Evolutionary conservation across 2,113 vertebrate species (phyloP).

Genomic region (Calidris pygmaea): DNA sequence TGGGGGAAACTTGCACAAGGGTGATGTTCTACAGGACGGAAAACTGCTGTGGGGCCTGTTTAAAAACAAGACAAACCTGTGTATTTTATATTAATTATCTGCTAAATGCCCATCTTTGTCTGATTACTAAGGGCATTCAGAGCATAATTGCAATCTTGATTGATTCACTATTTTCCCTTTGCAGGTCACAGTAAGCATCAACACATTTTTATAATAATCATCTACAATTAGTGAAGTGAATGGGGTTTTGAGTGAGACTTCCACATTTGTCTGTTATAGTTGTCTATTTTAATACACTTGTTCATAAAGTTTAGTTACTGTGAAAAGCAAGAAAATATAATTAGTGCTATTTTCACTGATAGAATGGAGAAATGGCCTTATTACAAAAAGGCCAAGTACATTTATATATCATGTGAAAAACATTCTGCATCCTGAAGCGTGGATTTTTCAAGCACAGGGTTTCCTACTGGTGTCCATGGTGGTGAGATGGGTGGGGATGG

Average conservation of each 20-base stretch:
- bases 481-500: no score
- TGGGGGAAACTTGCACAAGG: not conserved
- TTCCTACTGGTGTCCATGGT: not conserved
- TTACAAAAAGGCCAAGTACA: not conserved
- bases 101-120: not conserved
- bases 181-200: not conserved
- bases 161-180: constrained; percentile 4
- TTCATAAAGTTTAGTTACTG: not conserved
- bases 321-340: constrained; percentile 41
- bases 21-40: not conserved
- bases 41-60: not conserved
- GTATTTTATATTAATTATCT: constrained; percentile 31
- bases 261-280: not conserved
- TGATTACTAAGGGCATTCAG: constrained; percentile 8
- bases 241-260: not conserved
- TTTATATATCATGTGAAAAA: not conserved
- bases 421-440: not conserved
- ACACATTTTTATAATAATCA: constrained; percentile 46
- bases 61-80: not conserved
- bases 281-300: constrained; percentile 16
- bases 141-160: constrained; percentile 27
- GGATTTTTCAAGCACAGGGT: not conserved
- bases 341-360: not conserved
- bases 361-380: not conserved
- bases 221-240: constrained; percentile 27